A percentile compares a stretch with the other conserved stretches of the same genome.
These are phyloP conservation scores for Teinopalpus imperialis DNA, from an alignment of 2,888 invertebrate genomes.

Conservation along the genomic window DNA sequence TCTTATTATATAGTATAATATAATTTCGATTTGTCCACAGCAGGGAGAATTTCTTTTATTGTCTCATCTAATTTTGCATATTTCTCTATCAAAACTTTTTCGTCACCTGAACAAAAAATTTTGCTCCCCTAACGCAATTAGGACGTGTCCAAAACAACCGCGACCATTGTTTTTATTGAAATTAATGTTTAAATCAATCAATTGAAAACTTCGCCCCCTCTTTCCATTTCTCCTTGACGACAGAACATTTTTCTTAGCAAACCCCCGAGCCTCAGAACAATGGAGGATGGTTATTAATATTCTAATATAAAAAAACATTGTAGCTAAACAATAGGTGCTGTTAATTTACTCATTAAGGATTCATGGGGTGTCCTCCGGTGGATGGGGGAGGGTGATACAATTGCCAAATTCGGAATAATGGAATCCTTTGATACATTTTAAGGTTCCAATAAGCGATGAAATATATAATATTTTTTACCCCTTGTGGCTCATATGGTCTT, in stretches of 20 bases:
- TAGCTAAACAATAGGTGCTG: constrained; percentile 77
- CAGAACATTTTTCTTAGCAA: constrained; percentile 47
- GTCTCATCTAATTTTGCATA: constrained; percentile 26
- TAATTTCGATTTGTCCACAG: constrained; percentile 3
- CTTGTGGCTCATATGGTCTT: too few relatives aligned
- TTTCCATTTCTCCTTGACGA: constrained; percentile 41
- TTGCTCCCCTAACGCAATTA: constrained; percentile 53
- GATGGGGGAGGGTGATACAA: constrained; percentile 38
- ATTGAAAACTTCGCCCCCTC: constrained; percentile 51
- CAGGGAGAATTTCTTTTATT: constrained; percentile 16
- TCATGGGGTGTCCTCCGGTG: constrained; percentile 61
- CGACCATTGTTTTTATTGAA: constrained; percentile 75
- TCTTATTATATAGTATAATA: too few relatives aligned
- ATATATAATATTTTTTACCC: constrained; percentile 15
- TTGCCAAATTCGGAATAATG: constrained; percentile 39
- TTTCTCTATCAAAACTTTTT: constrained; percentile 26
- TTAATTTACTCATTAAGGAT: constrained; percentile 80
- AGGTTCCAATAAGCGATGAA: constrained; percentile 28
- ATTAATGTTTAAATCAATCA: constrained; percentile 81
- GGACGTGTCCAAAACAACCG: constrained; percentile 62
- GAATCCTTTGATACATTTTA: constrained; percentile 44
- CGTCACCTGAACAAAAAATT: constrained; percentile 28
- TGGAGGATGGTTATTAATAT: constrained; percentile 75
- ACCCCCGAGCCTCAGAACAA: constrained; percentile 61
- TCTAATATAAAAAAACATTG: constrained; percentile 73